Evolutionary conservation across 2,797 vertebrate genomes (phyloP).

Genomic region (Gobio occitaniae): DNA sequence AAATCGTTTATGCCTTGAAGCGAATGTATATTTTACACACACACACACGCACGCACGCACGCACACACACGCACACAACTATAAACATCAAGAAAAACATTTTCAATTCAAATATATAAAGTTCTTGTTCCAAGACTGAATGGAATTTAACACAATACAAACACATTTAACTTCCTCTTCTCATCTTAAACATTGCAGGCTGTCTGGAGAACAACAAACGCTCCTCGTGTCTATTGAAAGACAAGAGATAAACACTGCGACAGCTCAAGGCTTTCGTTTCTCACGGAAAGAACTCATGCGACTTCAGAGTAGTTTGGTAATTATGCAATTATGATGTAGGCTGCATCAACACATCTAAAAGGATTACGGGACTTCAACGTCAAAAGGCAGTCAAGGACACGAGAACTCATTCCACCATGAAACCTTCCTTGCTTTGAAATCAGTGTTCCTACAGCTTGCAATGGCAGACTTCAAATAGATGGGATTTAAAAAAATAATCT

Average conservation of each 20-base stretch:
- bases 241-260: not conserved
- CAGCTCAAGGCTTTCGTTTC: slow-evolving; percentile 20
- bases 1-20: not conserved
- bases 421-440: slow-evolving; percentile 11
- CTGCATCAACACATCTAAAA: slow-evolving; percentile 21
- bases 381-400: slow-evolving; percentile 13
- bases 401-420: slow-evolving; percentile 3
- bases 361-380: slow-evolving; percentile 10
- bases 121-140: not conserved
- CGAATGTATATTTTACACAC: not conserved
- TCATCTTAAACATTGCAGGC: slow-evolving; percentile 1
- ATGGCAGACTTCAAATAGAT: slow-evolving; percentile 9
- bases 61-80: no score
- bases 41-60: no score
- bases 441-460: not conserved
- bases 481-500: slow-evolving; percentile 42
- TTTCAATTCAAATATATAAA: not conserved
- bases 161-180: not conserved
- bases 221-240: not conserved
- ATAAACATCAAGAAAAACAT: not conserved
- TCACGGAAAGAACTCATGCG: not conserved
- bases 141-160: not conserved
- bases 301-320: slow-evolving; percentile 19
- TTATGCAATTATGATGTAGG: slow-evolving; percentile 29
- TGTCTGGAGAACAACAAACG: slow-evolving; percentile 3